phyloP scores from a whole-genome alignment of 2,113 vertebrate genomes.

The Pandion haliaetus region DNA sequence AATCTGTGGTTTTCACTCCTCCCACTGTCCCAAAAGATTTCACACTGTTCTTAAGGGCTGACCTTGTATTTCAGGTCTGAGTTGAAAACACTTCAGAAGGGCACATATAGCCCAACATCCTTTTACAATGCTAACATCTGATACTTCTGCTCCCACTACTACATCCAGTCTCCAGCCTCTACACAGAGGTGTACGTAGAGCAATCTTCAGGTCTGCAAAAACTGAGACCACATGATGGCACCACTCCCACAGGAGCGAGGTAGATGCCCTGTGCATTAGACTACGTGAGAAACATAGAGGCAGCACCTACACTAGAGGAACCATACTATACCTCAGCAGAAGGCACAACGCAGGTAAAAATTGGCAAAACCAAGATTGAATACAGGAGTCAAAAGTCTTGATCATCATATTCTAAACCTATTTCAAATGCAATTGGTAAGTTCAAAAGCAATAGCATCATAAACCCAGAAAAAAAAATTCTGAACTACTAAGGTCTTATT shows the following conservation, averaged over 20 bases:
- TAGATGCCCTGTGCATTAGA: background rate
- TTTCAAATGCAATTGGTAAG: background rate
- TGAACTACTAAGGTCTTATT: background rate
- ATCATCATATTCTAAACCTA: background rate
- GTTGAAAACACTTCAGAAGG: background rate
- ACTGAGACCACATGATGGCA: background rate
- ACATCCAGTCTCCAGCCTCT: background rate
- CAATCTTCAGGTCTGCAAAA: background rate
- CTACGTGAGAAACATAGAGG: background rate
- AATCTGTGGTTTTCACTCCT: background rate
- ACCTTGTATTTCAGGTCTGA: background rate
- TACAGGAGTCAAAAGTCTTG: background rate
- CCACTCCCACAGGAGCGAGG: background rate
- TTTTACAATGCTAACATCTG: background rate
- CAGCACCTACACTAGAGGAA: background rate
- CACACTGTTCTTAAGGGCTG: background rate
- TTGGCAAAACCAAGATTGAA: background rate
- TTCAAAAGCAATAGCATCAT: background rate
- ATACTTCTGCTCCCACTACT: background rate
- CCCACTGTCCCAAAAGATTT: background rate
- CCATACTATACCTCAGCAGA: background rate
- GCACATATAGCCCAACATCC: background rate
- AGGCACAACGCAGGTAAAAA: background rate
- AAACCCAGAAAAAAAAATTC: background rate
- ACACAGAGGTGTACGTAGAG: accelerated